Evolutionary conservation across 2,888 invertebrate genomes (phyloP), one percentile per base, ranked within the genome.

Genomic region (Polydrusus cervinus): DNA sequence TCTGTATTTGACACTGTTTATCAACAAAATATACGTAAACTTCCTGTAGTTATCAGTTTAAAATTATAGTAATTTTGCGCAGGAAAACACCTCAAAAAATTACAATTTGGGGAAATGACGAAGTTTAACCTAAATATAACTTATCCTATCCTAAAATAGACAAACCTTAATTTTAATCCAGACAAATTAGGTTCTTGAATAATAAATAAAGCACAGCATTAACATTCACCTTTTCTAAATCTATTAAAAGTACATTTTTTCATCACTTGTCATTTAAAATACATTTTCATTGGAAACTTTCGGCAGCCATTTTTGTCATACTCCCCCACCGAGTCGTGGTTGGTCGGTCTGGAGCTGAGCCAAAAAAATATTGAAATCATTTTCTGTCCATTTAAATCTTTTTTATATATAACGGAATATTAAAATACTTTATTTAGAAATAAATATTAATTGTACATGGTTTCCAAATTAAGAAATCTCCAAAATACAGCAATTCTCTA

Each of bases 261-360:
- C 82, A 84, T 82, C 83, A 80, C 80, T 82, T 82, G 81, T 79
- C 82, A 83, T 83, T 83, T 82, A 81, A 81, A 82, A 78, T 71
- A 79, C 79, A 82, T 68, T 84, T 45, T 84, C 84, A 84, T 80
- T 81, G 81, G 83, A 84, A 85, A 85, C 83, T 84, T 84, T 84
- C 82, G 84, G 86, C 85, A 84, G 87, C 87, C 87, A 87, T 87
- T 85, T 87, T 87, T 82, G 79, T 83, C 78, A 74, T 77, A 78
- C 86, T 85, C 87, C 87, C 87, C 86, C 86, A 86, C 86, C 81
- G 78, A 79, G 80, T 74, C 71, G 30, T 43, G 65, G 67, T 49
- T 62, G 61, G 34, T 53, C 65, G 45, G 53, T 51, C 51, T 71
- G 73, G 73, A 66, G 67, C 43, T 45, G 47, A 38, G 73, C 73